Percentiles rank a stretch among this genome's conserved stretches.
Conservation (phyloP, 1,140 invertebrate genomes). For the Euura saliciscinereae region DNA sequence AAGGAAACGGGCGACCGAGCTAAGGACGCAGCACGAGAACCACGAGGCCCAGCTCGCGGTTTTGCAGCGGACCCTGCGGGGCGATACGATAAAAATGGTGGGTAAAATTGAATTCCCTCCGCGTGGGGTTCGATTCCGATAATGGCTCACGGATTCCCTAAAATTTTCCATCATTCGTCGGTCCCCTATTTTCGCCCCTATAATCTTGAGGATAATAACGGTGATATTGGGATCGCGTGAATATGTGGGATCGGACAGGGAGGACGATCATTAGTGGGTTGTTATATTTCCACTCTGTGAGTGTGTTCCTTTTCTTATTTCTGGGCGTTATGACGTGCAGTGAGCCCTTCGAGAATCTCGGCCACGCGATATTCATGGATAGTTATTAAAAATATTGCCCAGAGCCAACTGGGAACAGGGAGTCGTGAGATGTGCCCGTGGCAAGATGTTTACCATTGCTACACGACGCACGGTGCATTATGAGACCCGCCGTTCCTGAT, state of each 20-base stretch:
- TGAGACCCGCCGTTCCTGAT: constrained; percentile 23
- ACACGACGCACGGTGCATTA: neutral
- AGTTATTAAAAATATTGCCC: constrained; percentile 40
- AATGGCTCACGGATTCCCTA: too few relatives aligned
- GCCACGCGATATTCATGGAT: constrained; percentile 27
- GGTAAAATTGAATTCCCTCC: constrained; percentile 21
- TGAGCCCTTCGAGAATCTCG: constrained; percentile 19
- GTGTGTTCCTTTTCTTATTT: too few relatives aligned
- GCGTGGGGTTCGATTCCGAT: too few relatives aligned
- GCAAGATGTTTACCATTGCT: neutral
- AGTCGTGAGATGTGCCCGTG: too few relatives aligned
- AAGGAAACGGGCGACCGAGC: constrained; percentile 35
- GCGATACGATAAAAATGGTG: constrained; percentile 50
- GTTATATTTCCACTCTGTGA: constrained; percentile 25
- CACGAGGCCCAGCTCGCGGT: constrained; percentile 42
- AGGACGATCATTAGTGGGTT: constrained; percentile 25
- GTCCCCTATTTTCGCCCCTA: neutral
- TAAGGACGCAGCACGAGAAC: constrained; percentile 45
- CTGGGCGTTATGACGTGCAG: too few relatives aligned
- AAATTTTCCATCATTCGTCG: too few relatives aligned
- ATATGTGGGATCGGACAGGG: constrained; percentile 10
- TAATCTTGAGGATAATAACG: constrained; percentile 6
- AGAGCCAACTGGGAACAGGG: constrained; percentile 15
- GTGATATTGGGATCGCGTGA: constrained; percentile 7
- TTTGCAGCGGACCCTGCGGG: constrained; percentile 41